A percentile compares a stretch with the other conserved stretches of the same genome.
phyloP scores from a whole-genome alignment of 1,140 invertebrate genomes.

The Eubasilissa regina region DNA sequence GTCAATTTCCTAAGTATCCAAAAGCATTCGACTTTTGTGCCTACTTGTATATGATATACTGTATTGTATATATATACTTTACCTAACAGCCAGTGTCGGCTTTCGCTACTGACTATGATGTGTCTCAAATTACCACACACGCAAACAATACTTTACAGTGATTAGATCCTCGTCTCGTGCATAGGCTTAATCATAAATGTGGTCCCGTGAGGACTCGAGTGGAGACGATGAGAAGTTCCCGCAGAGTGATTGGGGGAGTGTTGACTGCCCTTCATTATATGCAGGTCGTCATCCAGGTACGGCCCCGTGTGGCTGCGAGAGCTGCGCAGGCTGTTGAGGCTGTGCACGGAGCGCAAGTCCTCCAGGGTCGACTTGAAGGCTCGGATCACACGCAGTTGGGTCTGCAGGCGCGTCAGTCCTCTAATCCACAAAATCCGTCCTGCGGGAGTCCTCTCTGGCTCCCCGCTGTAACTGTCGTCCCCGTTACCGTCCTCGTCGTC shows the following conservation, averaged over 20 bases:
- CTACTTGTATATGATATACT: constrained; percentile 7
- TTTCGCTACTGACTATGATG: constrained; percentile 25
- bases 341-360: constrained; percentile 92
- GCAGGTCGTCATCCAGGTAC: constrained; percentile 60
- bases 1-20: not conserved
- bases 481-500: constrained; percentile 64
- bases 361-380: constrained; percentile 96
- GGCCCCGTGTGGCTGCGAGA: constrained; percentile 78
- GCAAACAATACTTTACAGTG: not conserved
- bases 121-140: constrained; percentile 29
- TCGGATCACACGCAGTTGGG: constrained; percentile 96
- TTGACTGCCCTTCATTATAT: constrained; percentile 18
- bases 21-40: not conserved
- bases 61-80: constrained; percentile 19
- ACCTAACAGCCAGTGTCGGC: constrained; percentile 6
- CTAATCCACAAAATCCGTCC: constrained; percentile 96
- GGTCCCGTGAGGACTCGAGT: constrained; percentile 36
- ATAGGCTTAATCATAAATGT: constrained; percentile 49
- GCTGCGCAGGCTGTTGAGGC: constrained; percentile 89
- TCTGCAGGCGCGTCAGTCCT: constrained; percentile 92
- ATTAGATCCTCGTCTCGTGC: constrained; percentile 59
- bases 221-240: constrained; percentile 19
- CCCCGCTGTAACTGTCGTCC: constrained; percentile 83
- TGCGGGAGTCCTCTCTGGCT: constrained; percentile 82
- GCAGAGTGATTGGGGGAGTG: constrained; percentile 42